Evolutionary conservation across 2,113 vertebrate genomes (phyloP), one percentile per base, ranked within the genome.

Genomic region (Carettochelys insculpta): DNA sequence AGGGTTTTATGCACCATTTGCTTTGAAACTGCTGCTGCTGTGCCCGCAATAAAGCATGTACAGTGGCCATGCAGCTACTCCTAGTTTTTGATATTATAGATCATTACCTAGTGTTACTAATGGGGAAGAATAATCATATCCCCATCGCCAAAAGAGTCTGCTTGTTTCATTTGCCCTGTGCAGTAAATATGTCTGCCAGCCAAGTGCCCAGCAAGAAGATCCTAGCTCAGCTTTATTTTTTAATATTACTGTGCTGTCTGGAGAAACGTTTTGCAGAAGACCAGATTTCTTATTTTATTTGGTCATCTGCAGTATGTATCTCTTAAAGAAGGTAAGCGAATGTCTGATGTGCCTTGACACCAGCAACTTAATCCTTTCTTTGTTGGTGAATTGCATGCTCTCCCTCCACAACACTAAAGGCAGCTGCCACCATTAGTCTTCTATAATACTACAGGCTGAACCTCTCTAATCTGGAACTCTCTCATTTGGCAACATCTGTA

Each of bases 211-310:
- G 43, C 56, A n/a, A 48, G 56, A 8, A 48, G 56, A 27, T 24
- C 41, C 80, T 47, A 22, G 9, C 22, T 82, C 34, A 38, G 41
- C 47, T 29, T 48, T 38, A 38, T 86, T 34, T 65, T 5, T 1
- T 61, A n/a, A 24, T 34, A 9, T 19, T 38, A 1, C 0, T 0
- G 4, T 1, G 48, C 8, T 45, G 34, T n/a, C 77, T 22, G 47
- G 0, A 0, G 71, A 24, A 51, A 76, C 9, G 27, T 5, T 11
- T 0, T 2, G 51, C 71, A 20, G 45, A 52, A n/a, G 38, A 19
- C 8, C 80, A 0, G 0, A 1, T 1, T 82, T 87, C 73, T 12
- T 41, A 14, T 12, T 43, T 31, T 3, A 0, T 54, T 79, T 45
- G 29, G 61, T 76, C 52, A 43, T 51, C n/a, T 47, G 41, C 43